Evolutionary conservation across 2,113 vertebrate genomes (phyloP).

Genomic region (Pholis gunnellus): DNA sequence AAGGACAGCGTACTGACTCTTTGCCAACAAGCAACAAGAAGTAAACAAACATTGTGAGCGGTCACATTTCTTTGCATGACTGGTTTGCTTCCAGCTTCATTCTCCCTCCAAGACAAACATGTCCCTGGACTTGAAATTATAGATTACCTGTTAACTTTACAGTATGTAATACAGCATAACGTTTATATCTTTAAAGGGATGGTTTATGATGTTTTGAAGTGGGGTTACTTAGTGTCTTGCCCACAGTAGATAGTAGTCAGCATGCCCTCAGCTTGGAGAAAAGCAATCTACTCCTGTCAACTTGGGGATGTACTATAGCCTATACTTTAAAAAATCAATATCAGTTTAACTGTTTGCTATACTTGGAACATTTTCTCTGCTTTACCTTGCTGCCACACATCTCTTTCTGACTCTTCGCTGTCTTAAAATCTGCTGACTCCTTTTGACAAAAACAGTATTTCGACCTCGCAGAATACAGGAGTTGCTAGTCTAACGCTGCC

Average conservation of each 20-base stretch:
- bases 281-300: not conserved
- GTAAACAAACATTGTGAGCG: not conserved
- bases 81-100: conserved; percentile 38
- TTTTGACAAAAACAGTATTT: too few species aligned
- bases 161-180: not conserved
- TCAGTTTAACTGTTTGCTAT: not conserved
- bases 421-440: too few species aligned
- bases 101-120: conserved; percentile 26
- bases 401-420: too few species aligned
- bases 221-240: not conserved
- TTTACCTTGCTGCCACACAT: too few species aligned
- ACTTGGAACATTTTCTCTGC: too few species aligned
- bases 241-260: not conserved
- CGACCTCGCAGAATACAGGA: not conserved
- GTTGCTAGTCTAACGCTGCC: not conserved
- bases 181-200: not conserved
- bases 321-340: not conserved
- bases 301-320: not conserved
- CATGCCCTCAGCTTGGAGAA: too few species aligned
- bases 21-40: not conserved
- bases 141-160: not conserved
- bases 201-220: not conserved
- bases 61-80: conserved; percentile 4
- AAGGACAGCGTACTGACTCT: not conserved
- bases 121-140: not conserved